Evolutionary conservation across 2,113 vertebrate species (phyloP).

Genomic region (Cardinalis cardinalis): DNA sequence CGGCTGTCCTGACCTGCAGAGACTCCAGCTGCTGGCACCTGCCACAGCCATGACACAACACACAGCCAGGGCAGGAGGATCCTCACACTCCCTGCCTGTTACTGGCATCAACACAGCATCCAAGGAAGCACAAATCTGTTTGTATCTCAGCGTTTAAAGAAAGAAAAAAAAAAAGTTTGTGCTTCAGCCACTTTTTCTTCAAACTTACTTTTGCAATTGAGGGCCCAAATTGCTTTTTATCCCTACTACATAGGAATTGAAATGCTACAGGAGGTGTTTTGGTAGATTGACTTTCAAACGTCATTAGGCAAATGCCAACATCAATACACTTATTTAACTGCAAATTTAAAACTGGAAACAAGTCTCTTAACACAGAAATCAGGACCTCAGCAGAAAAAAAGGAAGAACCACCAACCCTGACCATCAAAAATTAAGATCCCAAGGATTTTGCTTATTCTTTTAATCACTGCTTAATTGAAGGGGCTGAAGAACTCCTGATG

Average conservation of each 20-base stretch:
- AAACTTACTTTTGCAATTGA: background rate
- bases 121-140: background rate
- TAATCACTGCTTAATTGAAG: background rate
- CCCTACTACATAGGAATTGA: background rate
- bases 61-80: background rate
- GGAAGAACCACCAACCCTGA: background rate
- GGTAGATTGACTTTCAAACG: background rate
- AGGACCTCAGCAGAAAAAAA: background rate
- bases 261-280: background rate
- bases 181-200: background rate
- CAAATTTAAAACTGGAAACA: background rate
- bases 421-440: background rate
- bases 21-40: conserved; percentile 19
- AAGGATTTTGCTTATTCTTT: background rate
- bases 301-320: background rate
- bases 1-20: background rate
- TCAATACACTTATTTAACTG: background rate
- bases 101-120: background rate
- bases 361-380: background rate
- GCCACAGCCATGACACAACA: background rate
- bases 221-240: background rate
- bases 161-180: background rate
- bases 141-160: background rate
- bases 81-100: background rate
- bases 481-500: background rate